Evolutionary conservation across 2,797 vertebrate species (phyloP).

Genomic region (Fratercula arctica): DNA sequence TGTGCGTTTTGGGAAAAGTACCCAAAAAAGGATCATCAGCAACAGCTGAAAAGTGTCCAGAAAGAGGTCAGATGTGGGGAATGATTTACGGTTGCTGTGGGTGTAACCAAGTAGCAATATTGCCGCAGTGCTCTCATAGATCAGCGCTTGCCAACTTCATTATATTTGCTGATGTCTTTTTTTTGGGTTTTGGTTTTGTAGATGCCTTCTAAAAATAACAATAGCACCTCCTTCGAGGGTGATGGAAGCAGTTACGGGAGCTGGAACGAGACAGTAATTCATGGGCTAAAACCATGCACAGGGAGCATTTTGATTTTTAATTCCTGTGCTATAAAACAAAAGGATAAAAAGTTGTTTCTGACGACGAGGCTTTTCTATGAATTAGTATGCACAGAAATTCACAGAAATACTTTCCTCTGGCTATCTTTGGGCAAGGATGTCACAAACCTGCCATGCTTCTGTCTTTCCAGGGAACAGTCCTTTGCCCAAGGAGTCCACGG

Average conservation of each 20-base stretch:
- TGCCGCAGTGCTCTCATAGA: neutral
- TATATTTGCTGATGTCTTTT: neutral
- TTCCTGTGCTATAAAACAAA: neutral
- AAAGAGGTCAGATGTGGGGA: neutral
- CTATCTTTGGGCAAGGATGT: neutral
- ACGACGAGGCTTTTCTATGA: neutral
- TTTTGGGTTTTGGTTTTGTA: neutral
- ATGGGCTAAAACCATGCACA: neutral
- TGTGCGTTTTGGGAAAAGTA: neutral
- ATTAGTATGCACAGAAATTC: neutral
- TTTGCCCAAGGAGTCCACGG: rapidly evolving
- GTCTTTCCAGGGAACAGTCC: neutral
- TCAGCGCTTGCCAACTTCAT: neutral
- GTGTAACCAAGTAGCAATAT: neutral
- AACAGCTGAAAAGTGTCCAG: neutral
- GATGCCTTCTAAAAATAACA: conserved; percentile 61
- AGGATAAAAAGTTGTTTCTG: neutral
- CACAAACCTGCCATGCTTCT: neutral
- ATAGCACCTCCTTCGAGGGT: neutral
- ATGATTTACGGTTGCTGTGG: neutral
- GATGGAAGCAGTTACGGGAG: conserved; percentile 12
- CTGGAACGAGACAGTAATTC: neutral
- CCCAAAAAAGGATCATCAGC: neutral
- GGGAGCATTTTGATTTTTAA: neutral
- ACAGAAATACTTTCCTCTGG: neutral